Evolutionary conservation across 2,113 vertebrate genomes (phyloP), one percentile per base, ranked within the genome.

Genomic region (Platichthys stellatus): DNA sequence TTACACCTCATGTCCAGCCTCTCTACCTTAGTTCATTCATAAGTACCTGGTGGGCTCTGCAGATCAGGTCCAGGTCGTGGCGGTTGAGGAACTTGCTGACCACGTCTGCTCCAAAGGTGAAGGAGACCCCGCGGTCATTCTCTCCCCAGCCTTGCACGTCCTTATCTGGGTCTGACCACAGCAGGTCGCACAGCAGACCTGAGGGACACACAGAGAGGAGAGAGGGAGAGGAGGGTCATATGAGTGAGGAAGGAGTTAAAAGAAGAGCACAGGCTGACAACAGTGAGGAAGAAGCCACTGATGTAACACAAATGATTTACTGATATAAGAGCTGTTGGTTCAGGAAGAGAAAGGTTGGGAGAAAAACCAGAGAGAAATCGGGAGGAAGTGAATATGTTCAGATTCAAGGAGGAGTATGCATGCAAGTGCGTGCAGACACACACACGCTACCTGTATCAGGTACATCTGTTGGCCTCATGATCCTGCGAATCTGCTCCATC

Each of bases 31-130:
- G 24, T 51, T 59, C 35, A 21, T 10, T 51, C 31, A 4, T 18
- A 57, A 69, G 81, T 94, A 99, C 98, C 97, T 99, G 98, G 88
- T 99, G 98, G 82, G 98, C 98, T 94, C 98, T 93, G 95, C 98
- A 99, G 94, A 99, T 99, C 88, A 99, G 96, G 90, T 99, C 98
- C 94, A 99, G 94, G 93, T 99, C 98, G 6, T 99, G 98, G 78
- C 98, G 97, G 92, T 99, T 99, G 79, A 99, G 95, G 92, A 99
- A 99, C 95, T 99, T 99, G 95, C 97, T 99, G 95, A 99, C 98
- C 83, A 99, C 98, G 76, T 99, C 98, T 58, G 98, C 97, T 76
- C 98, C 98, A 54, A 99, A 99, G 80, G 98, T 99, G 92, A 99
- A 99, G 76, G 98, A 99, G 71, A 99, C 98, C 1, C 98, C 98